Base-by-base conservation (phyloP, 2,113 vertebrate species). In the Chaetops frenatus region DNA sequence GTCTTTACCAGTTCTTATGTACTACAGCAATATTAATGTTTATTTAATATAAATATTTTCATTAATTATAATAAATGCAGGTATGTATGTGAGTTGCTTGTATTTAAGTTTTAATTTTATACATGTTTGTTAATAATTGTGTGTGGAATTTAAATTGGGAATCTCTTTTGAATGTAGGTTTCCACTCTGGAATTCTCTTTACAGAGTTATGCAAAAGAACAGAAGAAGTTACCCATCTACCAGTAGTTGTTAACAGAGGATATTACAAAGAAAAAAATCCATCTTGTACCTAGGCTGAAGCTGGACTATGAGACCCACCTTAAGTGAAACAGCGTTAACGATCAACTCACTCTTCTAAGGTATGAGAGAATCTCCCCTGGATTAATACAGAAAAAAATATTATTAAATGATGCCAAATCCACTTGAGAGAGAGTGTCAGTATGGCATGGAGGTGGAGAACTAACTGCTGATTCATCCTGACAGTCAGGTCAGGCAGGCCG, bases 381-480 rank as follows among this genome's bases (percentile, higher is more conserved):
- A 65, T 10, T 76, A 77, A 87, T 69, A 40, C 13, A 70, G 53
- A 31, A 40, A 79, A 88, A 71, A 77, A 22, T 29, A 17, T 22
- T 45, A 50, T 47, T 74, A 85, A 92, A 86, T 72, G 4, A 65
- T 57, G 7, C 18, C 81, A 88, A 91, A 54, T 72, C 29, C 29
- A 51, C 42, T 62, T 64, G 77, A 89, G 48, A 67, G 40, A 84
- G 31, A 31, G 17, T 50, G 42, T 58, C 3, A 4, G 48, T 47
- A 42, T 42, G 45, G 45, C 66, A 80, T 22, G 24, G 70, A 85
- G 54, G 36, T 80, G 54, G 35, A 70, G 35, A 83, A 38, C 27
- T 50, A 88, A 76, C 78, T 81, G 33, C 60, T 90, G 81, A 92
- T 94, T 93, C 81, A 94, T 94, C 62, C 74, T 74, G 81, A 70